Conservation (phyloP, 2,113 vertebrate species). For the Ovibos moschatus region DNA sequence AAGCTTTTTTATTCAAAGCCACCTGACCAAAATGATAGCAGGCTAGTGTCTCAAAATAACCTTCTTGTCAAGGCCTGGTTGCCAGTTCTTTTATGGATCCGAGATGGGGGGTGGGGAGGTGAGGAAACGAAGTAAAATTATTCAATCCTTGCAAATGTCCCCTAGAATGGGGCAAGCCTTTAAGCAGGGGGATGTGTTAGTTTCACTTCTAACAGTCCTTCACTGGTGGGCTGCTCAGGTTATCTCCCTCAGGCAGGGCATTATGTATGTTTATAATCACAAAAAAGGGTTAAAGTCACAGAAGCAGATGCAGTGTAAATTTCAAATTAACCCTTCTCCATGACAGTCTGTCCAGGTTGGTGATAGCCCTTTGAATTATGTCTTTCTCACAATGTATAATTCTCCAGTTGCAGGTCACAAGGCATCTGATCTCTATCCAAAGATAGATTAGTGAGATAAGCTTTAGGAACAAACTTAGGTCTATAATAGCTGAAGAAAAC, state of each 20-base stretch:
- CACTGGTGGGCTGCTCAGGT: background rate
- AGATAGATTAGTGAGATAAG: background rate
- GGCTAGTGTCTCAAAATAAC: background rate
- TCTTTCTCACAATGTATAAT: background rate
- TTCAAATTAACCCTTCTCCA: background rate
- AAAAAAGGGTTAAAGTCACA: background rate
- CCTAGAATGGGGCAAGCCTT: background rate
- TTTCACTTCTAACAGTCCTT: background rate
- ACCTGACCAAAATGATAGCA: background rate
- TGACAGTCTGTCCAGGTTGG: background rate
- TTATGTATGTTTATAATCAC: background rate
- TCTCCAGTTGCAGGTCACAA: background rate
- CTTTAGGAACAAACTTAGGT: background rate
- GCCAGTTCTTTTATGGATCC: background rate
- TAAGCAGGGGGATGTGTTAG: background rate
- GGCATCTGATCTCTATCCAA: background rate
- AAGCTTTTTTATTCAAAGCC: background rate
- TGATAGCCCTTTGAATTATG: background rate
- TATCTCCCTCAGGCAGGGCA: background rate
- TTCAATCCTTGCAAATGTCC: background rate
- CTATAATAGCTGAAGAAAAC: background rate
- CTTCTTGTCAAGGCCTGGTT: background rate
- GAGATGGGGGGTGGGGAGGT: rapidly evolving
- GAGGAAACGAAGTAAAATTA: background rate
- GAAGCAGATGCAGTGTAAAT: background rate